These are phyloP conservation scores for Crossocerus cetratus DNA, from an alignment of 2,888 invertebrate genomes.

Conservation along the genomic window DNA sequence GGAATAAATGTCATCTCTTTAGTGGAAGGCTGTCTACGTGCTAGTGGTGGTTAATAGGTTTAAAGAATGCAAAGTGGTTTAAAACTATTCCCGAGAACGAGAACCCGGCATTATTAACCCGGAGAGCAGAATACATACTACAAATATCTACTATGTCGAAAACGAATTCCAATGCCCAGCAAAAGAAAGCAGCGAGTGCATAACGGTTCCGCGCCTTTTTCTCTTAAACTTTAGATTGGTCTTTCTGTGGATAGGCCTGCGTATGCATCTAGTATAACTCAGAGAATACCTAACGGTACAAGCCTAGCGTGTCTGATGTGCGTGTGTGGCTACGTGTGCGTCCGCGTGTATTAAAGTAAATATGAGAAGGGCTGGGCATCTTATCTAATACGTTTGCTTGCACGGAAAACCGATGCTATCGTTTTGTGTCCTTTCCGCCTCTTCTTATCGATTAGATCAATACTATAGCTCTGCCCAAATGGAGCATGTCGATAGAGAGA, in stretches of 20 bases:
- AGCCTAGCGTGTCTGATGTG: too few species aligned
- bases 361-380: constrained; percentile 37
- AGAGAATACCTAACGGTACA: constrained; percentile 27
- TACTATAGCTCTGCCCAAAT: not conserved
- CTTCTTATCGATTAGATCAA: constrained; percentile 18
- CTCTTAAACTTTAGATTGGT: constrained; percentile 1
- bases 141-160: not conserved
- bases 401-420: constrained; percentile 38
- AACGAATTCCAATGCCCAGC: not conserved
- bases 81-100: not conserved
- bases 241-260: not conserved
- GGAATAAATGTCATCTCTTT: too few species aligned
- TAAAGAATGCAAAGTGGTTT: too few species aligned
- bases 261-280: not conserved
- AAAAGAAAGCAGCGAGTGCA: not conserved
- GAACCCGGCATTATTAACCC: not conserved
- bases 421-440: constrained; percentile 17
- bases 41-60: too few species aligned
- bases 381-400: constrained; percentile 48
- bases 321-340: too few species aligned
- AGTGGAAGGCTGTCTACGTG: too few species aligned
- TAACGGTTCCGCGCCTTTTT: not conserved
- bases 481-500: too few species aligned
- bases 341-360: constrained; percentile 18
- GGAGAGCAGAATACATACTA: not conserved